Percentiles rank a stretch among this genome's conserved stretches.
These are phyloP conservation scores for Nyctereutes procyonoides DNA, from an alignment of 2,113 vertebrate genomes.

Conservation along the genomic window DNA sequence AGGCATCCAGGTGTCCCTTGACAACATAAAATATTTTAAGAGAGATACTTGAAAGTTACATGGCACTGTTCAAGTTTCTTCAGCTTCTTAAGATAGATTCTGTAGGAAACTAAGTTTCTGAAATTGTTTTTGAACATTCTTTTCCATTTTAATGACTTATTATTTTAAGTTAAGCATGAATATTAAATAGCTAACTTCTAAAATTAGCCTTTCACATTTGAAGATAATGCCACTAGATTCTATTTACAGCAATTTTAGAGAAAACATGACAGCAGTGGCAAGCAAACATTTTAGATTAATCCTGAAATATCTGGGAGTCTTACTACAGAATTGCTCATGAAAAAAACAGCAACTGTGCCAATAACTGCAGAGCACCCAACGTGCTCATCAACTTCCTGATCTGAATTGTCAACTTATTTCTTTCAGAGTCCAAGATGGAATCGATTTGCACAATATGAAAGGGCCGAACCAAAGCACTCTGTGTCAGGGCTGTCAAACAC, in stretches of 20 bases:
- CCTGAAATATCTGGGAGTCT: background rate
- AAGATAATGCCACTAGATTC: slow-evolving; percentile 27
- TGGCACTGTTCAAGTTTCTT: background rate
- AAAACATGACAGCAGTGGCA: background rate
- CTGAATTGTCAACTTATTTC: slow-evolving; percentile 42
- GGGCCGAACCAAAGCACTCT: slow-evolving; percentile 39
- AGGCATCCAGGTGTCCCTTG: background rate
- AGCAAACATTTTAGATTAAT: slow-evolving; percentile 61
- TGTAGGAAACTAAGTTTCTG: background rate
- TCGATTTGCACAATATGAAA: slow-evolving; percentile 58
- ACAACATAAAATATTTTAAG: background rate
- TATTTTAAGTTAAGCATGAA: slow-evolving; percentile 7
- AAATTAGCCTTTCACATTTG: slow-evolving; percentile 43
- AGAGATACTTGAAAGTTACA: slow-evolving; percentile 30
- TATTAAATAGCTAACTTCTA: slow-evolving; percentile 47
- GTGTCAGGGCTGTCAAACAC: background rate
- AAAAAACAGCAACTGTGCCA: slow-evolving; percentile 38
- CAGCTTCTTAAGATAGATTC: background rate
- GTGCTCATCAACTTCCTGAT: slow-evolving; percentile 29
- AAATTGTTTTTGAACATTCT: background rate
- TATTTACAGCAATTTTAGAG: slow-evolving; percentile 23
- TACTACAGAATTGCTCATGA: background rate
- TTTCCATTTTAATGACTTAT: slow-evolving; percentile 28
- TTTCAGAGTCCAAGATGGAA: slow-evolving; percentile 53
- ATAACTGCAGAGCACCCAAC: background rate